These are phyloP conservation scores for Atta texana DNA, from an alignment of 1,140 invertebrate genomes.

Conservation along the genomic window DNA sequence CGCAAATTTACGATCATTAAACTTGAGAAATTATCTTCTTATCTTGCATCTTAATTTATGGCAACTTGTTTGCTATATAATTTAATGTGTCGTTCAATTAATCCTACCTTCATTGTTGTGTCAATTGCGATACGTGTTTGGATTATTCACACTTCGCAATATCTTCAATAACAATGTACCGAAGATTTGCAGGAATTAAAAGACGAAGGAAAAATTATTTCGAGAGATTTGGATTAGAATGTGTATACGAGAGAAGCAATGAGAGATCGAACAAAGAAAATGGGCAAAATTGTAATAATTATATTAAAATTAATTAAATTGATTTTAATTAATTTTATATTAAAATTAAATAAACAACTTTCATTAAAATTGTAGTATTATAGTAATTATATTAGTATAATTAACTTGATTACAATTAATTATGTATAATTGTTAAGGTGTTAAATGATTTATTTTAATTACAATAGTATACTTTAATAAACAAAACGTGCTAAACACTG, in stretches of 20 bases:
- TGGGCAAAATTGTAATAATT: neutral
- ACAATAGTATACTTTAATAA: neutral
- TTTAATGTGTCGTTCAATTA: constrained; percentile 46
- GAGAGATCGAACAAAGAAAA: no score
- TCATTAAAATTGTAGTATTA: no score
- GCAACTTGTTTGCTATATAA: constrained; percentile 50
- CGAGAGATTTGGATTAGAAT: neutral
- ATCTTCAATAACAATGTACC: neutral
- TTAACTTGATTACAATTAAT: neutral
- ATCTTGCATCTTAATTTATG: constrained; percentile 58
- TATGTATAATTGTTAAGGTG: neutral
- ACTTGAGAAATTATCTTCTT: constrained; percentile 51
- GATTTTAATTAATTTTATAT: neutral
- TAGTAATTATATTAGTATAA: neutral
- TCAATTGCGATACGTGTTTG: constrained; percentile 5
- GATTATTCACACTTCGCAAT: neutral
- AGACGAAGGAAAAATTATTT: neutral
- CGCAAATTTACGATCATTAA: constrained; percentile 57
- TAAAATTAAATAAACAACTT: no score
- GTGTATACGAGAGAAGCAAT: neutral
- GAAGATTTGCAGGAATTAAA: neutral
- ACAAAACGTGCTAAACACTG: neutral
- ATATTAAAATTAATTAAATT: neutral
- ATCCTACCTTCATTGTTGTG: constrained; percentile 43
- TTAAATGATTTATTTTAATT: neutral